These are phyloP conservation scores for Mesocricetus auratus DNA, from an alignment of 2,113 vertebrate species.

Conservation along the genomic window DNA sequence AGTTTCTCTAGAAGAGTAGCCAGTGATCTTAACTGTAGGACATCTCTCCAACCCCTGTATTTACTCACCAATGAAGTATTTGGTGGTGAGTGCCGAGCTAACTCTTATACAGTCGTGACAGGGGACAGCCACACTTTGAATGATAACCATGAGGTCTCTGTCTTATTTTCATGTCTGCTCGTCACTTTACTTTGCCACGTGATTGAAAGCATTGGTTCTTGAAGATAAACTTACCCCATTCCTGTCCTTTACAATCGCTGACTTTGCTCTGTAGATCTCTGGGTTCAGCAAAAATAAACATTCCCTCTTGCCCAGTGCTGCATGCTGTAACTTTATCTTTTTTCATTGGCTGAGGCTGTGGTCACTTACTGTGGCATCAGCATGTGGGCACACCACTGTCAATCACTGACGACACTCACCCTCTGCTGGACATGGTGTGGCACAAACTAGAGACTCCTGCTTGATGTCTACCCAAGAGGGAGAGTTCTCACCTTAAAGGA, in stretches of 20 bases:
- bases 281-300: conserved; percentile 5
- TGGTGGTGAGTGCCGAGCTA: not conserved
- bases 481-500: not conserved
- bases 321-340: not conserved
- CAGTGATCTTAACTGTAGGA: not conserved
- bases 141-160: not conserved
- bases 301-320: not conserved
- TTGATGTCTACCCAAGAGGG: not conserved
- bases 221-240: conserved; percentile 14
- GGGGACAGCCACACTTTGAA: not conserved
- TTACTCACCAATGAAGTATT: conserved; percentile 18
- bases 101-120: not conserved
- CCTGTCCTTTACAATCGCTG: not conserved
- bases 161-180: not conserved
- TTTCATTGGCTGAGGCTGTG: not conserved
- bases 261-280: conserved; percentile 37
- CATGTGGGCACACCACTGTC: not conserved
- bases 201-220: conserved; percentile 15
- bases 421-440: not conserved
- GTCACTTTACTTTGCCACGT: not conserved
- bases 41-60: not conserved
- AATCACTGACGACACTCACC: not conserved
- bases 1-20: not conserved
- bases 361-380: fast-evolving
- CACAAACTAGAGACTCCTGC: not conserved